phyloP scores from a whole-genome alignment of 2,888 invertebrate species.

The Tetanocera ferruginea region DNA sequence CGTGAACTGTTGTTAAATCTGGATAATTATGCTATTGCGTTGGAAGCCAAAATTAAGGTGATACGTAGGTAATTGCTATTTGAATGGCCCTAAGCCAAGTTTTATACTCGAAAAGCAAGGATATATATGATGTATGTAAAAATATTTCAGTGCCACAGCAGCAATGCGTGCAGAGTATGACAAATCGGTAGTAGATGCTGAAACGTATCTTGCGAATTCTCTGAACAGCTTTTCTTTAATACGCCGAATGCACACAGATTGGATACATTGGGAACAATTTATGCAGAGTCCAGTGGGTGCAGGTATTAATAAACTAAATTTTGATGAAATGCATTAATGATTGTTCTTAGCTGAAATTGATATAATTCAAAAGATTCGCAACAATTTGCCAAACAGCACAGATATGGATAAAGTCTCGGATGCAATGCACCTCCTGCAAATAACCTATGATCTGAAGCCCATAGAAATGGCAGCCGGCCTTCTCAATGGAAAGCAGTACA shows the following conservation, averaged over 20 bases:
- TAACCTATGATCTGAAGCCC: slow-evolving; percentile 88
- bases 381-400: slow-evolving; percentile 79
- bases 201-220: slow-evolving; percentile 46
- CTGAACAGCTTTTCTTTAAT: slow-evolving; percentile 44
- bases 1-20: slow-evolving; percentile 40
- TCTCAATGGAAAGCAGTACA: slow-evolving; percentile 84
- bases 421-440: slow-evolving; percentile 90
- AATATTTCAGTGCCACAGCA: slow-evolving; percentile 36
- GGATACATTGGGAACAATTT: slow-evolving; percentile 44
- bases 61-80: slow-evolving; percentile 45
- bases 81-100: no score
- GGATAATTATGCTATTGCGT: slow-evolving; percentile 43
- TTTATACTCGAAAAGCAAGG: no score
- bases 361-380: slow-evolving; percentile 35
- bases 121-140: no score
- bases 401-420: slow-evolving; percentile 93
- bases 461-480: slow-evolving; percentile 85
- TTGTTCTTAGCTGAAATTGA: background rate
- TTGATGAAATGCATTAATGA: no score
- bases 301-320: slow-evolving; percentile 19
- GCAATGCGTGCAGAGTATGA: slow-evolving; percentile 43
- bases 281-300: slow-evolving; percentile 41
- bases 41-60: slow-evolving; percentile 42
- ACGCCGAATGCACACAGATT: slow-evolving; percentile 47
- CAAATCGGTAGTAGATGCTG: slow-evolving; percentile 26